phyloP scores from a whole-genome alignment of 1,140 invertebrate genomes.

The Ridgeia piscesae region DNA sequence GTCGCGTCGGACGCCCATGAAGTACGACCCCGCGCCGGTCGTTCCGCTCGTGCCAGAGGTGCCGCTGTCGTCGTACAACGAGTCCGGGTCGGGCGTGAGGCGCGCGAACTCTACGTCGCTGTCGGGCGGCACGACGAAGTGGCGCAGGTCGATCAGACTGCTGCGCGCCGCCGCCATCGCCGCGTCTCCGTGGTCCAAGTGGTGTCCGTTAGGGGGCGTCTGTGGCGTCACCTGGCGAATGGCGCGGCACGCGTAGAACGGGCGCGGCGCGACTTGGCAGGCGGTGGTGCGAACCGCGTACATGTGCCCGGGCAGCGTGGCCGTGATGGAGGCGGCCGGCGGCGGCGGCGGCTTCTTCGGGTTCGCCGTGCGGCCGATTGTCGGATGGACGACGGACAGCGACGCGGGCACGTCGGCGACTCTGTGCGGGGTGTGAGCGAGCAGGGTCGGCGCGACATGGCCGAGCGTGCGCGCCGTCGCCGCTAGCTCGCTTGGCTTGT shows the following conservation, averaged over 20 bases:
- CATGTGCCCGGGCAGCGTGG: background rate
- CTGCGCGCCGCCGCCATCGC: background rate
- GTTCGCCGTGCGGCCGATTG: background rate
- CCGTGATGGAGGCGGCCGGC: background rate
- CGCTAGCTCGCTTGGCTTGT: background rate
- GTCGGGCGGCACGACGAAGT: background rate
- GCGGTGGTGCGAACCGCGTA: background rate
- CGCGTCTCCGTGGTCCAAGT: background rate
- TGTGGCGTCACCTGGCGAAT: background rate
- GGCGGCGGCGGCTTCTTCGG: background rate
- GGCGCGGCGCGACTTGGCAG: background rate
- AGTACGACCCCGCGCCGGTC: background rate
- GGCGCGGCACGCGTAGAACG: background rate
- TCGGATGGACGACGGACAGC: background rate
- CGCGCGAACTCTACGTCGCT: background rate
- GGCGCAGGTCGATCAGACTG: background rate
- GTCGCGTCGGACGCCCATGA: background rate
- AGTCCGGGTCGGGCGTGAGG: background rate
- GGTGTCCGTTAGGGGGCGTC: background rate
- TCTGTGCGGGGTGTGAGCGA: background rate
- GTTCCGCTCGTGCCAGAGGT: background rate
- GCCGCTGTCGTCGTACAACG: background rate
- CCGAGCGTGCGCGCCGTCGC: background rate
- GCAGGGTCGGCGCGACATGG: background rate
- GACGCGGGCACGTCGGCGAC: background rate